Conservation (phyloP, 2,797 vertebrate species). For the Poecilia velifera region DNA sequence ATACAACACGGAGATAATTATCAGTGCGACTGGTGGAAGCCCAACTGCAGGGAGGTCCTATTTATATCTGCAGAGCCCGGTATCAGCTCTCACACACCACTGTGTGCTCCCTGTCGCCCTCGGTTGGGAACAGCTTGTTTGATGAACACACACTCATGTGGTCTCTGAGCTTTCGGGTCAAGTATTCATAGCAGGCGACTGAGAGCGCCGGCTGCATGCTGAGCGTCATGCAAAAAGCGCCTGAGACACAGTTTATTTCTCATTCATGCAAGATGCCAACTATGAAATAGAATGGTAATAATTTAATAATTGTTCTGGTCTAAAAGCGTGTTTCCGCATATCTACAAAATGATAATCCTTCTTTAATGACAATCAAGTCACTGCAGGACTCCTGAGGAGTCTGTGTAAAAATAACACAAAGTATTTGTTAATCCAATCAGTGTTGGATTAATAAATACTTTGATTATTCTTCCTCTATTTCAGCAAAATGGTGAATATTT, state of each 20-base stretch:
- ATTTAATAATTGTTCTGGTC: not conserved
- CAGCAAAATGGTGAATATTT: not conserved
- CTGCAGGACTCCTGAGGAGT: not conserved
- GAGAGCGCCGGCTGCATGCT: not conserved
- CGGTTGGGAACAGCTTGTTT: slow-evolving; percentile 52
- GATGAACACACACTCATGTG: slow-evolving; percentile 20
- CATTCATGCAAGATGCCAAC: not conserved
- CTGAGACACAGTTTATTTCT: not conserved
- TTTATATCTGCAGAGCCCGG: slow-evolving; percentile 73
- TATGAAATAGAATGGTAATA: not conserved
- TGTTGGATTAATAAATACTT: not conserved
- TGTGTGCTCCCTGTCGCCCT: slow-evolving; percentile 46
- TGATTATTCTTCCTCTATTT: not conserved
- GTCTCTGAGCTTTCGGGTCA: slow-evolving; percentile 38
- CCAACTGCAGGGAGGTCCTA: slow-evolving; percentile 68
- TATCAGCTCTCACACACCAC: slow-evolving; percentile 72
- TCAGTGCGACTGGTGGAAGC: slow-evolving; percentile 61
- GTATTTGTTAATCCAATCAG: not conserved
- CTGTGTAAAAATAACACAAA: not conserved
- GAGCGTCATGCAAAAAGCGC: not conserved
- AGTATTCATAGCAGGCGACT: slow-evolving; percentile 26
- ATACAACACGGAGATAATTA: slow-evolving; percentile 48
- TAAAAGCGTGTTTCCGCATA: not conserved
- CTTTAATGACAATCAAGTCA: not conserved
- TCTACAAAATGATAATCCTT: not conserved